These are phyloP conservation scores for Dipodomys merriami DNA, from an alignment of 2,113 vertebrate genomes.

Conservation along the genomic window DNA sequence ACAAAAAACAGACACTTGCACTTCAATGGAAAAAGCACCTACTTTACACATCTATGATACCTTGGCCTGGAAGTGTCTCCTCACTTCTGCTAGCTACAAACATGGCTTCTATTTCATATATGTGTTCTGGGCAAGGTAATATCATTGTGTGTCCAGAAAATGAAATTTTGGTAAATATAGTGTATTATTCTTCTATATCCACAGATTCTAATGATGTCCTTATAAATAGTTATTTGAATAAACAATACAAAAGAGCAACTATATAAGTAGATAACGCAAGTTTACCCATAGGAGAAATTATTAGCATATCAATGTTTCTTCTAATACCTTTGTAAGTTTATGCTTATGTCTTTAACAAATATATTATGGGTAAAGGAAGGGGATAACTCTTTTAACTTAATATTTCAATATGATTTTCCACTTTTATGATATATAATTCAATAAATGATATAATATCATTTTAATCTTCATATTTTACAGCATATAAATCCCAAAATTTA, in stretches of 20 bases:
- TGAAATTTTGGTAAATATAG: neutral
- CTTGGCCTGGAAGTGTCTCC: neutral
- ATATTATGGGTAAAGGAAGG: neutral
- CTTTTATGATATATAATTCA: neutral
- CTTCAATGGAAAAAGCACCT: too few relatives aligned
- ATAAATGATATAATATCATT: neutral
- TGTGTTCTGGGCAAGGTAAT: fast-evolving
- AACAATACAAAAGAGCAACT: conserved; percentile 2
- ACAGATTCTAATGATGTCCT: neutral
- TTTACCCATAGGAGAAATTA: neutral
- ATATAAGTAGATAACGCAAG: neutral
- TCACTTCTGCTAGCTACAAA: neutral
- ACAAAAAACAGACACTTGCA: neutral
- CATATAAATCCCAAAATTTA: neutral
- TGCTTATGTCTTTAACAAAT: too few relatives aligned
- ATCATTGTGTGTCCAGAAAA: neutral
- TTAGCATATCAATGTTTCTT: neutral
- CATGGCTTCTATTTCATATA: neutral
- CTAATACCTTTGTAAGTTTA: neutral
- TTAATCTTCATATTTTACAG: too few relatives aligned
- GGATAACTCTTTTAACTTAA: neutral
- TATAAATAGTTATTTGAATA: neutral
- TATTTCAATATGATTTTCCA: neutral
- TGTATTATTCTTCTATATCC: neutral
- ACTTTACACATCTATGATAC: too few relatives aligned